These are phyloP conservation scores for Elegia similella DNA, from an alignment of 2,888 invertebrate genomes.

Conservation along the genomic window DNA sequence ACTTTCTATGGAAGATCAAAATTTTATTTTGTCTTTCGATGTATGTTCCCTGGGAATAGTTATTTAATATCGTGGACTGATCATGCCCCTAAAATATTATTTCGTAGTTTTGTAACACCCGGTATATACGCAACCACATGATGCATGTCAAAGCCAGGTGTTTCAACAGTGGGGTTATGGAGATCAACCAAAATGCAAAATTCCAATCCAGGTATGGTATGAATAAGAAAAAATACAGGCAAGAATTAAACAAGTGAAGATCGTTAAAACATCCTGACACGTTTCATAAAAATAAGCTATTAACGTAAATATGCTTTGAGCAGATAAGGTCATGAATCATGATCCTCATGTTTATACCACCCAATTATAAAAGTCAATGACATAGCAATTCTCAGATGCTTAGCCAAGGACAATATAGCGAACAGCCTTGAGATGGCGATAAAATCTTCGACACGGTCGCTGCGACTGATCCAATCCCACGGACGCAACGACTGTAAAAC, in stretches of 20 bases:
- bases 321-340: neutral
- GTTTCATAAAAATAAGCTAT: neutral
- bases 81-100: too few species aligned
- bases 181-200: too few species aligned
- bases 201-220: too few species aligned
- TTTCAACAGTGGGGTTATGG: too few species aligned
- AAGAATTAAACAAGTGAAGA: neutral
- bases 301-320: neutral
- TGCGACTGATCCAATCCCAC: conserved; percentile 18
- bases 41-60: too few species aligned
- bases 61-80: too few species aligned
- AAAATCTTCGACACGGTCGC: conserved; percentile 16
- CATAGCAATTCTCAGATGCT: neutral
- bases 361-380: conserved; percentile 5
- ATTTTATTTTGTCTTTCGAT: too few species aligned
- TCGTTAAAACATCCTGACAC: neutral
- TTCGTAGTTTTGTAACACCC: too few species aligned
- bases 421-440: conserved; percentile 14
- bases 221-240: too few species aligned
- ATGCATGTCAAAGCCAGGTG: too few species aligned
- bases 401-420: conserved; percentile 7
- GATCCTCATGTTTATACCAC: neutral
- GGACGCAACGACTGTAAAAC: neutral
- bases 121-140: too few species aligned
- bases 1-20: too few species aligned